phyloP scores from a whole-genome alignment of 1,140 invertebrate genomes.

The Hormaphis cornu region DNA sequence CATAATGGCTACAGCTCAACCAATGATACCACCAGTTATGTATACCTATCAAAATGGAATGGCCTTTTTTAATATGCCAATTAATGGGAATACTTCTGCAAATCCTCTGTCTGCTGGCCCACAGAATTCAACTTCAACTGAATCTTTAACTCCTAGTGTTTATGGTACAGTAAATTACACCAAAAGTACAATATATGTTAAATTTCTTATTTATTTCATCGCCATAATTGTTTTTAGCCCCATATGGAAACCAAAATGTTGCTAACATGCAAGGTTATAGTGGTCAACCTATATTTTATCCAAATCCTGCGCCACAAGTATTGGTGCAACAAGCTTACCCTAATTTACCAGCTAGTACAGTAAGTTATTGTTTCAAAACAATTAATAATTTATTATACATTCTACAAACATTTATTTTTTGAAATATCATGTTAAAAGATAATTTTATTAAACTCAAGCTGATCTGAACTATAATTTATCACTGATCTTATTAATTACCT shows the following conservation, averaged over 20 bases:
- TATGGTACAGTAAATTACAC: conserved; percentile 1
- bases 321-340: conserved; percentile 22
- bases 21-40: conserved; percentile 30
- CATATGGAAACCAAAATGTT: conserved; percentile 8
- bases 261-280: conserved; percentile 23
- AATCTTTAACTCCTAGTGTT: neutral
- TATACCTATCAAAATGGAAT: conserved; percentile 38
- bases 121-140: conserved; percentile 3
- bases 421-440: no score
- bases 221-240: neutral
- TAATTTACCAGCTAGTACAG: conserved; percentile 5
- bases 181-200: neutral
- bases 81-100: conserved; percentile 7
- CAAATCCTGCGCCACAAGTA: conserved; percentile 23
- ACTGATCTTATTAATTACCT: no score
- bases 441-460: no score
- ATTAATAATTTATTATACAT: no score
- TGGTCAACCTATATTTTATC: conserved; percentile 30
- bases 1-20: neutral
- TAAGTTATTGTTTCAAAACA: no score
- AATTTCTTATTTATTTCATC: neutral
- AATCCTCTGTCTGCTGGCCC: neutral
- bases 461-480: no score
- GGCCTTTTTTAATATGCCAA: conserved; percentile 36
- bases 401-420: no score